A percentile compares a stretch with the other conserved stretches of the same genome.
phyloP scores from a whole-genome alignment of 1,140 invertebrate species.

The Elymnias hypermnestra region DNA sequence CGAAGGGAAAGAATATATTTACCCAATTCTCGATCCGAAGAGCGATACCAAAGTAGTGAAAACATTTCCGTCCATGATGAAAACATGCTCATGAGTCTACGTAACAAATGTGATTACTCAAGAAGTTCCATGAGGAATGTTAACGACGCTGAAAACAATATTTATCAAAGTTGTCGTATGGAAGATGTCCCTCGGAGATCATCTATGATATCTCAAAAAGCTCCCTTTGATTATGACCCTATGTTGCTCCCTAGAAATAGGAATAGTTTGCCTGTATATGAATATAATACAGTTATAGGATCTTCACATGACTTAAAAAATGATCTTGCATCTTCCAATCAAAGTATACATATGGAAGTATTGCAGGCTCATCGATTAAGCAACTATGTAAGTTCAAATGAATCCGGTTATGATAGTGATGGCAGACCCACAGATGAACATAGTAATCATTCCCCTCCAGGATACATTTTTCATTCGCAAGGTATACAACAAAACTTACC shows the following conservation, averaged over 20 bases:
- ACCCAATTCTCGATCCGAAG: slow-evolving; percentile 61
- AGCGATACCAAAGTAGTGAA: slow-evolving; percentile 71
- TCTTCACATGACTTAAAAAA: slow-evolving; percentile 58
- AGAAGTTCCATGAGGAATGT: slow-evolving; percentile 66
- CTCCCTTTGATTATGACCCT: slow-evolving; percentile 60
- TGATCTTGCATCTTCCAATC: slow-evolving; percentile 63
- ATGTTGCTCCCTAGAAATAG: slow-evolving; percentile 64
- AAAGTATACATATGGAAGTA: slow-evolving; percentile 67
- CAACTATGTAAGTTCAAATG: slow-evolving; percentile 87
- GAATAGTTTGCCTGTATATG: slow-evolving; percentile 71
- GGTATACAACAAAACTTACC: slow-evolving; percentile 30
- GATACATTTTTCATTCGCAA: slow-evolving; percentile 51
- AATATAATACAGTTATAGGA: slow-evolving; percentile 55
- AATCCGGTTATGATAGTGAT: slow-evolving; percentile 89
- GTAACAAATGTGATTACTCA: slow-evolving; percentile 56
- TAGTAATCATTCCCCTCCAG: slow-evolving; percentile 72
- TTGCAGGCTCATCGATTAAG: slow-evolving; percentile 76
- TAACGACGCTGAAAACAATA: slow-evolving; percentile 49
- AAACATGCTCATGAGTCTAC: slow-evolving; percentile 48
- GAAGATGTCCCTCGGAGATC: slow-evolving; percentile 54
- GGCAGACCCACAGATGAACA: slow-evolving; percentile 78
- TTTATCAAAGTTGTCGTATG: slow-evolving; percentile 35
- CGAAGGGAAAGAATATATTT: slow-evolving; percentile 58
- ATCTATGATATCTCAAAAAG: slow-evolving; percentile 64
- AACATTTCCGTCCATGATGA: slow-evolving; percentile 68